Conservation (phyloP, 1,140 invertebrate genomes). For the Telenomus remus region DNA sequence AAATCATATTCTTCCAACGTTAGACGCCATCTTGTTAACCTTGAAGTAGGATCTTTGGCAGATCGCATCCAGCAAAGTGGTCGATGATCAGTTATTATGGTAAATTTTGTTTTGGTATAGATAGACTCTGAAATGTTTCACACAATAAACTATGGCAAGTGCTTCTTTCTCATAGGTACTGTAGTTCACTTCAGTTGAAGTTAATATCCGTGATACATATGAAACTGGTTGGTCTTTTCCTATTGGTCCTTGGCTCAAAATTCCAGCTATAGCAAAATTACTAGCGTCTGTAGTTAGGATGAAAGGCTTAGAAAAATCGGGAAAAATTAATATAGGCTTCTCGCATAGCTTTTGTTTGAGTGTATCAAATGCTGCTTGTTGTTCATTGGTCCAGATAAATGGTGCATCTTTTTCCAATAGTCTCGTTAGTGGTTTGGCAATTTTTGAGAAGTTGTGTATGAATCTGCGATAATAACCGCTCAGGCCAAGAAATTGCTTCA, state of each 20-base stretch:
- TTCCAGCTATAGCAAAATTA: too few relatives aligned
- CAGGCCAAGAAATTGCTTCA: too few relatives aligned
- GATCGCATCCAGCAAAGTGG: background rate
- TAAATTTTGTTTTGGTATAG: slow-evolving; percentile 2
- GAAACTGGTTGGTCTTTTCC: slow-evolving; percentile 28
- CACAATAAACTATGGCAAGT: slow-evolving; percentile 3
- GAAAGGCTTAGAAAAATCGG: too few relatives aligned
- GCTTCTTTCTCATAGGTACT: slow-evolving; percentile 13
- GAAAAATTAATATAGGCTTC: too few relatives aligned
- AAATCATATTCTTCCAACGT: slow-evolving; percentile 21
- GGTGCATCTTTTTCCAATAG: too few relatives aligned
- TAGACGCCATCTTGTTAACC: slow-evolving; percentile 2
- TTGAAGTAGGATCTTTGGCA: slow-evolving; percentile 9
- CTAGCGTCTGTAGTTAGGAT: too few relatives aligned
- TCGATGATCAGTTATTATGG: background rate
- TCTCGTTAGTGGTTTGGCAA: too few relatives aligned
- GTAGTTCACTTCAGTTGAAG: background rate
- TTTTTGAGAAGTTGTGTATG: too few relatives aligned
- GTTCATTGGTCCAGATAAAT: too few relatives aligned
- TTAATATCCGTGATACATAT: slow-evolving; percentile 40
- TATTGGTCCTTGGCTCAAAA: background rate
- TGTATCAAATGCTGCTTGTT: too few relatives aligned
- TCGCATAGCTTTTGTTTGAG: too few relatives aligned
- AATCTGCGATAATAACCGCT: too few relatives aligned
- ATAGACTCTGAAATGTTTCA: slow-evolving; percentile 4